Percentiles rank a stretch among this genome's conserved stretches.
Conservation (phyloP, 2,113 vertebrate species). For the Stegostoma tigrinum region DNA sequence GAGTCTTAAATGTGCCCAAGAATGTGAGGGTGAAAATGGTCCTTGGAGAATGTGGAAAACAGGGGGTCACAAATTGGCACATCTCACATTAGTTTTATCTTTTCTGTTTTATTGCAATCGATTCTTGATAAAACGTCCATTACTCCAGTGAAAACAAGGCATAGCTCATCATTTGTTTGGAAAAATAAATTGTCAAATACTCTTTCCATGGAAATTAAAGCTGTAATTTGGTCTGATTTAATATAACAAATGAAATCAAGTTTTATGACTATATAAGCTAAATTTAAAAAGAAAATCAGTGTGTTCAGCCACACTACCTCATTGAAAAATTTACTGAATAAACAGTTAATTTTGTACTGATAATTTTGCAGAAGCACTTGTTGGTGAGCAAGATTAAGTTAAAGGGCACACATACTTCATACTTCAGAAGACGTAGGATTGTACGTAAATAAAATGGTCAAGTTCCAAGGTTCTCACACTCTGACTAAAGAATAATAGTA, state of each 20-base stretch:
- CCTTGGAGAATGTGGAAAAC: background rate
- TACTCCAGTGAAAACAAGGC: background rate
- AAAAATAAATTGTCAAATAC: background rate
- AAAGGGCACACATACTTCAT: background rate
- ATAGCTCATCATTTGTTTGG: background rate
- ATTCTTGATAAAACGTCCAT: background rate
- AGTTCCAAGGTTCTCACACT: slow-evolving; percentile 20
- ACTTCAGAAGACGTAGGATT: background rate
- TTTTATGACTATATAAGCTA: background rate
- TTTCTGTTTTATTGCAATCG: too few relatives aligned
- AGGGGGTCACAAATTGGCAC: background rate
- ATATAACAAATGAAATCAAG: background rate
- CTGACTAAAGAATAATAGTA: background rate
- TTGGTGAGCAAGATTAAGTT: background rate
- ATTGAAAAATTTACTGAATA: background rate
- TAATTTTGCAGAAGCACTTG: background rate
- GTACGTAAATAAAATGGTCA: background rate
- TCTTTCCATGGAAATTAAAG: background rate
- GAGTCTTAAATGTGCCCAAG: background rate
- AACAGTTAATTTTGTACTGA: background rate
- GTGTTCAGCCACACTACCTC: background rate
- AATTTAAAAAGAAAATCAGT: background rate
- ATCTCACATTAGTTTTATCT: too few relatives aligned
- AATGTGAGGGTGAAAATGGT: background rate
- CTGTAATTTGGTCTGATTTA: background rate